Percentiles rank a stretch among this genome's conserved stretches.
Conservation (phyloP, 1,140 invertebrate species). For the Rhizoglyphus robini region DNA sequence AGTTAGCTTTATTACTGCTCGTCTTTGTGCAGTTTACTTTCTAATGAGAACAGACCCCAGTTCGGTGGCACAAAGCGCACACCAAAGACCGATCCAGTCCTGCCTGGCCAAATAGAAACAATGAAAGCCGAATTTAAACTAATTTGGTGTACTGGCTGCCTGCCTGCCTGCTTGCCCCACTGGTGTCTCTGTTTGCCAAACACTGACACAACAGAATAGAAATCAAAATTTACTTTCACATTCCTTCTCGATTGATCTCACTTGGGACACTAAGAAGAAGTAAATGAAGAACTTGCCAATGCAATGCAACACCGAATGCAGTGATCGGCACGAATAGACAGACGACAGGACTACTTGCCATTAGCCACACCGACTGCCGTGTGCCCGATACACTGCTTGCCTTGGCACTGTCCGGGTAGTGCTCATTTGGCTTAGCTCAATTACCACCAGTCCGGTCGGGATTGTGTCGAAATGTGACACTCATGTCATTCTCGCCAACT, state of each 20-base stretch:
- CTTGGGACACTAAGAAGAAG: neutral
- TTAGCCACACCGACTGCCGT: neutral
- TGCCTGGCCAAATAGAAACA: no score
- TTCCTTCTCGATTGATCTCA: slow-evolving; percentile 6
- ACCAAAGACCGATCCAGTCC: no score
- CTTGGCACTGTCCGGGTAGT: neutral
- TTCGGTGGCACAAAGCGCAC: no score
- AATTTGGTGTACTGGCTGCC: neutral
- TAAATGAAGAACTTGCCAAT: neutral
- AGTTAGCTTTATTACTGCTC: no score
- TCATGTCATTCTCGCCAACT: neutral
- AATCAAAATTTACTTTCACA: slow-evolving; percentile 11
- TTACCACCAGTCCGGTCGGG: neutral
- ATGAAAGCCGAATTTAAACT: slow-evolving; percentile 15
- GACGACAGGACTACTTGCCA: no score
- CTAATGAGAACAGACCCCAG: no score
- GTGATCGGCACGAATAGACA: neutral
- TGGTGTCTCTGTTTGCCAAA: slow-evolving; percentile 7
- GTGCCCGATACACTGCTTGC: neutral
- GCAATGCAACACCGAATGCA: no score
- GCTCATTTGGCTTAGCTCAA: neutral
- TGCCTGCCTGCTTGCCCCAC: neutral
- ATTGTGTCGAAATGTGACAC: neutral
- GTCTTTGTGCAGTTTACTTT: no score
- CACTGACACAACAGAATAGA: neutral